These are phyloP conservation scores for Tetramorium simillimum DNA, from an alignment of 1,140 invertebrate genomes.

Conservation along the genomic window DNA sequence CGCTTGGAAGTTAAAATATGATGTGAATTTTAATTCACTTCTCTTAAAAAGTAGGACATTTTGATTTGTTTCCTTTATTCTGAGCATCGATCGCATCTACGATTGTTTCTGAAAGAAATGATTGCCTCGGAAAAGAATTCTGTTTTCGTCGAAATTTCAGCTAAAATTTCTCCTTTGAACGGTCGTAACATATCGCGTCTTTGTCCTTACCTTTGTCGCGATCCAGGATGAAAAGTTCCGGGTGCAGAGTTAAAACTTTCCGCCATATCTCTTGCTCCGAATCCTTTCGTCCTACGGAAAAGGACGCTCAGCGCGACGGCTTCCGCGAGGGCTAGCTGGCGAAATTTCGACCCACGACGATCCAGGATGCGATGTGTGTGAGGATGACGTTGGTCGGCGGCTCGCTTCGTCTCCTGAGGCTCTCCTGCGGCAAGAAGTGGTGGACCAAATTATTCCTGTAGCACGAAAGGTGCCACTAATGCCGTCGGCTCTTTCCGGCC, in stretches of 20 bases:
- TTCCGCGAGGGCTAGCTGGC: constrained; percentile 50
- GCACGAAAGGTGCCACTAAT: constrained; percentile 57
- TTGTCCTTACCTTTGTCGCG: constrained; percentile 38
- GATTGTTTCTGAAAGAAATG: constrained; percentile 3
- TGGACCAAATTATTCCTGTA: constrained; percentile 68
- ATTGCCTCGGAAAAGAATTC: constrained; percentile 3
- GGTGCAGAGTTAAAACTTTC: constrained; percentile 7
- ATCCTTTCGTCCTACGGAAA: constrained; percentile 45
- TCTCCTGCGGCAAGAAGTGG: constrained; percentile 69
- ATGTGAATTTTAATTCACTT: background rate
- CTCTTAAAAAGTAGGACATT: background rate
- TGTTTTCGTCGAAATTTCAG: background rate
- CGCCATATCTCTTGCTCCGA: background rate
- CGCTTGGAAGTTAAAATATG: background rate
- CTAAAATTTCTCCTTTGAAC: background rate
- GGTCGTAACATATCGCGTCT: background rate
- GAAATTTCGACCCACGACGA: constrained; percentile 58
- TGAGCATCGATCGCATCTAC: background rate
- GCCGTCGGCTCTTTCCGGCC: constrained; percentile 64
- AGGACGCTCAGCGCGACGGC: constrained; percentile 38
- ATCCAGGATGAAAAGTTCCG: constrained; percentile 27
- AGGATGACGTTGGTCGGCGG: constrained; percentile 70
- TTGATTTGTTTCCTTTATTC: background rate
- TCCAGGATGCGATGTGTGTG: constrained; percentile 66
- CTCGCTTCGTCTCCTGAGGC: constrained; percentile 71